These are phyloP conservation scores for Platalea minor DNA, from an alignment of 2,797 vertebrate genomes.

Conservation along the genomic window DNA sequence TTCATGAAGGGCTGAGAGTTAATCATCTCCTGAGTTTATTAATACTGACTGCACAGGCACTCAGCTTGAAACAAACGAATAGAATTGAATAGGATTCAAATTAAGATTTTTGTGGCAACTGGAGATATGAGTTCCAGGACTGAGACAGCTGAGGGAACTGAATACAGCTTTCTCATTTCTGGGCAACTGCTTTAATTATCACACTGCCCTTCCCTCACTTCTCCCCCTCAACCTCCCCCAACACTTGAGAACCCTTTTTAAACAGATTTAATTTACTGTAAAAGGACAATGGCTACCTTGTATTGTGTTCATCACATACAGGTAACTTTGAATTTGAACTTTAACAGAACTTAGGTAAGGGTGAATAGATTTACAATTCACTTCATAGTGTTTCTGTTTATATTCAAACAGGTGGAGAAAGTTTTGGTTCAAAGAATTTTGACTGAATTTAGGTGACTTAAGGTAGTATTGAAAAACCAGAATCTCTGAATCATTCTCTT, in stretches of 20 bases:
- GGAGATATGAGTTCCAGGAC: neutral
- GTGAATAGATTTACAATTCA: neutral
- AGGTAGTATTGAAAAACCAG: neutral
- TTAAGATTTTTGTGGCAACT: neutral
- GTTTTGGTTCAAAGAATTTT: neutral
- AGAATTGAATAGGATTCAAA: neutral
- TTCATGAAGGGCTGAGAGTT: neutral
- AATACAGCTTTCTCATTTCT: neutral
- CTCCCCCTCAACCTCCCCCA: fast-evolving
- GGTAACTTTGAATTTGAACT: neutral
- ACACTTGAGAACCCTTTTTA: neutral
- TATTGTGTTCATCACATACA: neutral
- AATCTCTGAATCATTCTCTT: neutral
- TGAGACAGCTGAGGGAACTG: neutral
- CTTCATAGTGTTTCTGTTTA: neutral
- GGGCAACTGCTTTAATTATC: neutral
- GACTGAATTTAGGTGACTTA: neutral
- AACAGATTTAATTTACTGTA: neutral
- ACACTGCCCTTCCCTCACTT: neutral
- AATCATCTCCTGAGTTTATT: neutral
- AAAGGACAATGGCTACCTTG: neutral
- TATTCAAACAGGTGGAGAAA: neutral
- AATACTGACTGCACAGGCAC: neutral
- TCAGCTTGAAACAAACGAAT: neutral
- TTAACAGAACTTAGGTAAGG: neutral